phyloP scores from a whole-genome alignment of 2,888 invertebrate species.

The Andrena fulva region DNA sequence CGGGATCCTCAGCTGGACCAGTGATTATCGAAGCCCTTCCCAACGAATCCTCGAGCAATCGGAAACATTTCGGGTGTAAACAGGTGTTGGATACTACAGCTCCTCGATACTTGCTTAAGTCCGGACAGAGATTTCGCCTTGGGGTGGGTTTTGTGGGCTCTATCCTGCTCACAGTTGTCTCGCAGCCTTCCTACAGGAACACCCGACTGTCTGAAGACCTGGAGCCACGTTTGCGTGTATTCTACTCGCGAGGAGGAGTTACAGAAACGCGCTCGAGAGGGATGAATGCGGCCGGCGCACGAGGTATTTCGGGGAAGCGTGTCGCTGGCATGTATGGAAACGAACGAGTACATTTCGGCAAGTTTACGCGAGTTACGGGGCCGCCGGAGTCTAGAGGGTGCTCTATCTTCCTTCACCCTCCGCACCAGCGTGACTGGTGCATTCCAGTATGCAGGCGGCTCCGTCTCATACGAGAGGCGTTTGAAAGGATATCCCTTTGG shows the following conservation, averaged over 20 bases:
- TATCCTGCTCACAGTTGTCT: constrained; percentile 38
- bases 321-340: constrained; percentile 73
- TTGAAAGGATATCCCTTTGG: background rate
- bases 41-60: constrained; percentile 12
- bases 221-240: constrained; percentile 12
- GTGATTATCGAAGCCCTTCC: background rate
- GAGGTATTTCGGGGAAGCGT: constrained; percentile 55
- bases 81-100: constrained; percentile 2
- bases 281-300: constrained; percentile 36
- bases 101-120: constrained; percentile 8
- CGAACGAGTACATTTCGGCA: constrained; percentile 59
- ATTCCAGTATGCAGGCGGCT: constrained; percentile 19
- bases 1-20: background rate
- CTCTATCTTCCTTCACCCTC: constrained; percentile 8
- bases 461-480: background rate
- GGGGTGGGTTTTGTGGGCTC: background rate
- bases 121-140: background rate
- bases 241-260: constrained; percentile 28
- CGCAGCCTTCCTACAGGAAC: constrained; percentile 20
- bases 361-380: constrained; percentile 33
- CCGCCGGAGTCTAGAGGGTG: constrained; percentile 22
- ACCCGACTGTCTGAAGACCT: constrained; percentile 40
- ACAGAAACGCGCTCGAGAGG: constrained; percentile 48
- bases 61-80: constrained; percentile 33
- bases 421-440: background rate